Conservation (phyloP, 2,888 invertebrate genomes). For the Yponomeuta malinellus region DNA sequence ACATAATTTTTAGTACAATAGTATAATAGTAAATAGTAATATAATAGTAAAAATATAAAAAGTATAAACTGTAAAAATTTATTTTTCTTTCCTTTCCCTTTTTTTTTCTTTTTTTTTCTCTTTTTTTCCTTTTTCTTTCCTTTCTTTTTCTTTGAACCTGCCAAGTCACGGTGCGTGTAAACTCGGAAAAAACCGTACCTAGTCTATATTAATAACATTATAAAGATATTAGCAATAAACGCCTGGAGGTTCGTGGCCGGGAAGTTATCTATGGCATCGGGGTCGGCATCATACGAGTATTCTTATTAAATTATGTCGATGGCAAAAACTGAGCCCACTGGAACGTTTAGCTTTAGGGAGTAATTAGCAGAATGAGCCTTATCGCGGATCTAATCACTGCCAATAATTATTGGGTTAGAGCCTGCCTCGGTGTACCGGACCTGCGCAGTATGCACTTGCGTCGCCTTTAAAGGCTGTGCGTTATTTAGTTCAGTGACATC, state of each 20-base stretch:
- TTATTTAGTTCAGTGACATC: constrained; percentile 26
- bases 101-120: no score
- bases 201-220: constrained; percentile 42
- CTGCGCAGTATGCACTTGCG: constrained; percentile 27
- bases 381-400: constrained; percentile 67
- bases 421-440: constrained; percentile 35
- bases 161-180: constrained; percentile 31
- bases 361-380: constrained; percentile 71
- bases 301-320: constrained; percentile 73
- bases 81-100: no score
- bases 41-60: no score
- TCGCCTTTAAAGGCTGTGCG: constrained; percentile 32
- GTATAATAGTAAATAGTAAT: no score
- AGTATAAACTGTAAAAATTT: no score
- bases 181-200: background rate
- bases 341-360: constrained; percentile 73
- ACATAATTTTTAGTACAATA: no score
- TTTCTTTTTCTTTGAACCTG: no score
- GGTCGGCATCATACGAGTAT: constrained; percentile 52
- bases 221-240: constrained; percentile 47
- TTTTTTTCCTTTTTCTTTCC: no score
- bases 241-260: constrained; percentile 42
- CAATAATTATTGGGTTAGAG: constrained; percentile 65
- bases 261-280: constrained; percentile 66
- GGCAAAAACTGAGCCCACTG: constrained; percentile 60